phyloP scores from a whole-genome alignment of 2,113 vertebrate genomes.

The cattle (Bos taurus) region DNA sequence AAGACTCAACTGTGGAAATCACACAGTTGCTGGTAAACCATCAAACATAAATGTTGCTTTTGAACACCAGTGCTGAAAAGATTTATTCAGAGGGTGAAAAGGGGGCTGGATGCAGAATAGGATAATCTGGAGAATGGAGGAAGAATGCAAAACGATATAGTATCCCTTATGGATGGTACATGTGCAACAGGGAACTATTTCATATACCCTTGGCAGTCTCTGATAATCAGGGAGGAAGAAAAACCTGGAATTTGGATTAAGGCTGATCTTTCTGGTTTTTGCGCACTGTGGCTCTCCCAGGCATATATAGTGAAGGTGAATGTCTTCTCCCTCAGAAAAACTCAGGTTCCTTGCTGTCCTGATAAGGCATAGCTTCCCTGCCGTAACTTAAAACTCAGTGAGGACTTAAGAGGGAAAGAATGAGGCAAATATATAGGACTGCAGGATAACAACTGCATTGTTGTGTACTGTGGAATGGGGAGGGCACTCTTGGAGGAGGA shows the following conservation, averaged over 20 bases:
- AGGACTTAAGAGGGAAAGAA: conserved; percentile 40
- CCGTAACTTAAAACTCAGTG: conserved; percentile 55
- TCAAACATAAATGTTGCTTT: conserved; percentile 77
- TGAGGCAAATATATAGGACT: conserved; percentile 38
- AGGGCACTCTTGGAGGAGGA: conserved; percentile 11
- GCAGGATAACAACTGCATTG: conserved; percentile 58
- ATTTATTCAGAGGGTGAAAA: conserved; percentile 61
- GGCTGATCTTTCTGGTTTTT: conserved; percentile 70
- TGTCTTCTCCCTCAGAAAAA: conserved; percentile 71
- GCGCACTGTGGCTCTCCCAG: conserved; percentile 70
- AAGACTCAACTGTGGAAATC: conserved; percentile 80
- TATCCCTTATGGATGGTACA: conserved; percentile 87
- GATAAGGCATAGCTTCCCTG: conserved; percentile 56
- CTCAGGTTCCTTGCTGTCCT: conserved; percentile 50
- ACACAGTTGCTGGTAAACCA: conserved; percentile 79
- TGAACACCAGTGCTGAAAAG: conserved; percentile 83
- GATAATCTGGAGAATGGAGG: conserved; percentile 73
- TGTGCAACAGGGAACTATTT: conserved; percentile 78
- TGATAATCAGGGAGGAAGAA: conserved; percentile 59
- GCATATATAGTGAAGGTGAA: conserved; percentile 55
- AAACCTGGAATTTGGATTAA: conserved; percentile 73
- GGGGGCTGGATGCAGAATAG: conserved; percentile 66
- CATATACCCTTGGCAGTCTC: conserved; percentile 46
- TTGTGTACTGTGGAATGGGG: conserved; percentile 54
- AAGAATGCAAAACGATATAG: conserved; percentile 85